A percentile compares a stretch with the other conserved stretches of the same genome.
phyloP scores from a whole-genome alignment of 1,140 invertebrate species.

The Leguminivora glycinivorella region DNA sequence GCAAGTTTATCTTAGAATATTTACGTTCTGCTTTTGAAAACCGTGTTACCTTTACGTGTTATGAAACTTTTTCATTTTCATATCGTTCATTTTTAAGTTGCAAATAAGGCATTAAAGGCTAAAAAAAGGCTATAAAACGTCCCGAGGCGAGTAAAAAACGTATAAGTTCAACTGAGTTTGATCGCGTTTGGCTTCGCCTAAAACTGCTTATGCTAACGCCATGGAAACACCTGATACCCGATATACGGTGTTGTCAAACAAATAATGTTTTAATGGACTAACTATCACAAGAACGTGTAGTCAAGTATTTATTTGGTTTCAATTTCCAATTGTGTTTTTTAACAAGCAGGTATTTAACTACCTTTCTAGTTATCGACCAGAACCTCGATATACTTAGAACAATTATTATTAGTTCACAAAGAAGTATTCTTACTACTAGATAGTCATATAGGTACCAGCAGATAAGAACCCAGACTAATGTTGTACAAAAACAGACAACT shows the following conservation, averaged over 20 bases:
- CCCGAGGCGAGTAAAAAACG: constrained; percentile 41
- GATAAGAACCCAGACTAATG: neutral
- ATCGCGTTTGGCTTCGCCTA: constrained; percentile 44
- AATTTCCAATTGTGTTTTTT: neutral
- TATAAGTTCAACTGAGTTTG: constrained; percentile 48
- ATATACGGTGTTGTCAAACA: neutral
- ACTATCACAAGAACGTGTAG: neutral
- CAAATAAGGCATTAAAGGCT: neutral
- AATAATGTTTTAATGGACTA: neutral
- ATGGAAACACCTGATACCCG: constrained; percentile 8
- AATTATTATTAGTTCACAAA: neutral
- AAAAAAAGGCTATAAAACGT: neutral
- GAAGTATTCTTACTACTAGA: neutral
- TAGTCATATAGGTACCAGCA: neutral
- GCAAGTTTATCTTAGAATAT: neutral
- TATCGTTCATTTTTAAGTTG: neutral
- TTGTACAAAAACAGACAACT: neutral
- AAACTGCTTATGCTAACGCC: constrained; percentile 41
- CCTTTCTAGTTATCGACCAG: neutral
- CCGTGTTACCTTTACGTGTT: neutral
- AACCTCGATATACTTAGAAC: neutral
- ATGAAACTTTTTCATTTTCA: neutral
- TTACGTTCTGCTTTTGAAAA: neutral
- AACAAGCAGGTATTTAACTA: neutral
- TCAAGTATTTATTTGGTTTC: neutral